Percentiles rank a stretch among this genome's conserved stretches.
Evolutionary conservation across 1,140 invertebrate species (phyloP).

Genomic region (Lepidostoma basale): DNA sequence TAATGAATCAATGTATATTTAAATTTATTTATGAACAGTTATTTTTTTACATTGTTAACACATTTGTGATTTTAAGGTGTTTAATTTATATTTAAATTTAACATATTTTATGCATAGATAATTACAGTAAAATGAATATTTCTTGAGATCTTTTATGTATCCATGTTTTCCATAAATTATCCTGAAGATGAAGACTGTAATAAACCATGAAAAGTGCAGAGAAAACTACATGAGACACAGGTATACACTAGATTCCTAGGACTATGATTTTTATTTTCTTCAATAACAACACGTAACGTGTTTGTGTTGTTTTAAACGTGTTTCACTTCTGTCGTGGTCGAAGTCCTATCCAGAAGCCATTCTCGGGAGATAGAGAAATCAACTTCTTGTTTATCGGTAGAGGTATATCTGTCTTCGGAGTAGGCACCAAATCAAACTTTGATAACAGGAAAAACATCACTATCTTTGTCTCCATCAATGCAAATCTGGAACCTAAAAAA

Average conservation of each 20-base stretch:
- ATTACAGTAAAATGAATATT: too few species aligned
- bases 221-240: neutral
- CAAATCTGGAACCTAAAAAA: constrained; percentile 52
- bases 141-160: neutral
- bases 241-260: neutral
- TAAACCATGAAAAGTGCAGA: neutral
- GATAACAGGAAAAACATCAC: constrained; percentile 51
- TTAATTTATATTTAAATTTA: too few species aligned
- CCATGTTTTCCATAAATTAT: neutral
- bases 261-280: neutral
- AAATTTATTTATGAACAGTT: too few species aligned
- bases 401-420: constrained; percentile 35
- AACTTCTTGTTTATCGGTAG: constrained; percentile 20
- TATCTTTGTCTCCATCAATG: constrained; percentile 59
- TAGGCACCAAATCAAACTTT: constrained; percentile 44
- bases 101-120: too few species aligned
- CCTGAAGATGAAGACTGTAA: neutral
- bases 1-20: too few species aligned
- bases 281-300: too few species aligned
- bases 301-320: too few species aligned
- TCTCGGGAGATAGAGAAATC: constrained; percentile 6
- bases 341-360: constrained; percentile 38
- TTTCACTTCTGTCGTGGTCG: neutral
- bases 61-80: too few species aligned
- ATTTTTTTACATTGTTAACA: too few species aligned